Evolutionary conservation across 2,888 invertebrate species (phyloP), one percentile per base, ranked within the genome.

Genomic region (Apodemia mormo): DNA sequence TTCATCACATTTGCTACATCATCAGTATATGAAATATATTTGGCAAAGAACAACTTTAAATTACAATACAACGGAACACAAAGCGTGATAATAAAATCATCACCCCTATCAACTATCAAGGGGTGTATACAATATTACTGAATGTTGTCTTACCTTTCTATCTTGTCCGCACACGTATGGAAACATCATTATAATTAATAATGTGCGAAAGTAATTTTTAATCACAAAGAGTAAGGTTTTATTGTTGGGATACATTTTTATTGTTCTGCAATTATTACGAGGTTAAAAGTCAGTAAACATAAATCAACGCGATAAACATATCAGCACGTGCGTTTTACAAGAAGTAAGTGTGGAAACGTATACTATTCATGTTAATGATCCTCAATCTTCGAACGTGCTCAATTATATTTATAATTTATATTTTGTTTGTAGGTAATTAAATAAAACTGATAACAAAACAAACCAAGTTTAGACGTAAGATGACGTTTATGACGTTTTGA

Each of bases 131-230:
- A 4, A 40, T 8, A 2, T 40, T 9, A 40, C 2, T 9, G 9
- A 45, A 45, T 45, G 12, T 76, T 71, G 45, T 78, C 14, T 61
- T 77, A 91, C 92, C 87, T 84, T 84, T 79, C 92, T 87, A 65
- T 92, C 89, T 75, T 87, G 85, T 72, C 87, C 91, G 74, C 76
- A 77, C 30, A 78, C 83, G 29, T 77, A 75, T 43, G 82, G 82
- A 70, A 86, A 37, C 70, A 82, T 73, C 72, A 81, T 77, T 78
- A 83, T 75, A 76, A 88, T 70, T 58, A 88, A 76, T 74, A 88
- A 80, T 72, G 77, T 77, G 72, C 76, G 78, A 70, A 83, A 75
- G 77, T 81, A 77, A 82, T 85, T 84, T 73, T 76, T 87, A 85
- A 88, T 85, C 85, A 74, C 65, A 67, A 74, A 70, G 81, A 82